Conservation (phyloP, 2,888 invertebrate species). For the Acleris laterana region DNA sequence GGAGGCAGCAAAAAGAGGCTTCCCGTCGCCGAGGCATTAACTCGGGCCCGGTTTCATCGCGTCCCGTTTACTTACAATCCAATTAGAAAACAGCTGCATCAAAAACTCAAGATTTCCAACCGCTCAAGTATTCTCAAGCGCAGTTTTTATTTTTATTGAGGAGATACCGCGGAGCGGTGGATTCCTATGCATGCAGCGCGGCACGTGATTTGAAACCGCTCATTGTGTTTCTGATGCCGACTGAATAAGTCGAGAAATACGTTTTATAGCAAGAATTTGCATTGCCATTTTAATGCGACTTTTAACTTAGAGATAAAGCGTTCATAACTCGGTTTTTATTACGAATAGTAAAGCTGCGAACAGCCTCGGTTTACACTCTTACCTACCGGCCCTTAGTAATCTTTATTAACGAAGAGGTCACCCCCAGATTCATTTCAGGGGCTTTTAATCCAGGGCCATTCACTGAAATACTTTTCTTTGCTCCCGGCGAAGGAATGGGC, state of each 20-base stretch:
- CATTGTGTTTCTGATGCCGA: conserved; percentile 11
- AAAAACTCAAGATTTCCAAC: neutral
- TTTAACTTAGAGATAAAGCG: neutral
- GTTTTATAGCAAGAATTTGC: conserved; percentile 2
- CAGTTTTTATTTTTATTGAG: conserved; percentile 16
- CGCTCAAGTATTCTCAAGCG: conserved; percentile 8
- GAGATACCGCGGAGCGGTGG: neutral
- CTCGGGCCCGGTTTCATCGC: conserved; percentile 22
- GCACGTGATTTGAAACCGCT: conserved; percentile 15
- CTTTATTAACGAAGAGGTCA: conserved; percentile 26
- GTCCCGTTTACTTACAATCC: conserved; percentile 11
- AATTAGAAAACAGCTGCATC: conserved; percentile 11
- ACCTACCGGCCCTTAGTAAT: conserved; percentile 18
- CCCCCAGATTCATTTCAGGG: conserved; percentile 25
- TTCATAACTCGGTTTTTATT: neutral
- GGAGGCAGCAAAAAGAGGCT: conserved; percentile 44
- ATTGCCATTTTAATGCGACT: neutral
- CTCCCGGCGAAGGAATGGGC: conserved; percentile 17
- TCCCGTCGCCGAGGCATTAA: conserved; percentile 41
- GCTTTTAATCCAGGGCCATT: conserved; percentile 23
- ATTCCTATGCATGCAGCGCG: conserved; percentile 15
- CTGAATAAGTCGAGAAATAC: conserved; percentile 2
- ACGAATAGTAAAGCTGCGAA: neutral
- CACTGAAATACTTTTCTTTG: conserved; percentile 21
- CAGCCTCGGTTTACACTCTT: conserved; percentile 6